These are phyloP conservation scores for Norana najaformis DNA, from an alignment of 2,888 invertebrate species.

Conservation along the genomic window DNA sequence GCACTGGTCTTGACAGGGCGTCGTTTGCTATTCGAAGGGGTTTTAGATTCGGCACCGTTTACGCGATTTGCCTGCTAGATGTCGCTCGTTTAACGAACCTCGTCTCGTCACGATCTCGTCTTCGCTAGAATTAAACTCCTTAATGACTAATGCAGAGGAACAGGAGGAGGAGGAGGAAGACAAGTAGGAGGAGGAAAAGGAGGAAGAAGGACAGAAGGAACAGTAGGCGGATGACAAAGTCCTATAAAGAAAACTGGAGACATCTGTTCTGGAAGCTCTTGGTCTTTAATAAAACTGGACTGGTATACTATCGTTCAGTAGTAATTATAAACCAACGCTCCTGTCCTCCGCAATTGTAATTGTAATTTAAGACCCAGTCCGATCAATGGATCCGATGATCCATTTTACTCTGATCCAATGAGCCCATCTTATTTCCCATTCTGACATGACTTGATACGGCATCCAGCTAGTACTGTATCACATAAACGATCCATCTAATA, in stretches of 20 bases:
- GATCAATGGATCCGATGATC: too few relatives aligned
- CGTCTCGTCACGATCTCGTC: neutral
- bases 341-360: too few relatives aligned
- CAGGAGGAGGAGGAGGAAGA: neutral
- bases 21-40: neutral
- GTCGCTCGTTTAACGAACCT: neutral
- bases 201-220: neutral
- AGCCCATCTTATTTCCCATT: too few relatives aligned
- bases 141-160: neutral
- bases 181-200: neutral
- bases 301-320: too few relatives aligned
- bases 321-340: too few relatives aligned
- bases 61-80: neutral
- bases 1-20: neutral
- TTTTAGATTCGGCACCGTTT: neutral
- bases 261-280: neutral
- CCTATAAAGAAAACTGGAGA: neutral
- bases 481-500: too few relatives aligned
- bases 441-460: too few relatives aligned
- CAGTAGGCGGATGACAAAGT: too few relatives aligned
- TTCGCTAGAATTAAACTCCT: neutral
- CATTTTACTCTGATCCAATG: too few relatives aligned
- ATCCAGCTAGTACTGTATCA: too few relatives aligned
- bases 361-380: too few relatives aligned
- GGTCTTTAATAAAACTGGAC: neutral